phyloP scores from a whole-genome alignment of 2,113 vertebrate species.

The Cheilinus undulatus region DNA sequence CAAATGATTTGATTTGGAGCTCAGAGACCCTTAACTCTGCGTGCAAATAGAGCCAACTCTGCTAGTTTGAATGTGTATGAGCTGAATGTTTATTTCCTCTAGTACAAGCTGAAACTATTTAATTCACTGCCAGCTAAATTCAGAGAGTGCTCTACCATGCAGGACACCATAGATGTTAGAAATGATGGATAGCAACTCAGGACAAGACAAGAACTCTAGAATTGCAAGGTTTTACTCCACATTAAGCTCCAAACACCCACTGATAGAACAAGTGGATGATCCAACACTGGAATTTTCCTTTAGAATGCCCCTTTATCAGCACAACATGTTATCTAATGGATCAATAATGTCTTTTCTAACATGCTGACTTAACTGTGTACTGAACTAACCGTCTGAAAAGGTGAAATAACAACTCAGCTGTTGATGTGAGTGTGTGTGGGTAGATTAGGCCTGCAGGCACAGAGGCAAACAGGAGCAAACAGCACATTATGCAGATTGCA shows the following conservation, averaged over 20 bases:
- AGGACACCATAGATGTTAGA: conserved; percentile 13
- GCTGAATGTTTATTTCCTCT: conserved; percentile 10
- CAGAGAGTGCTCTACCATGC: conserved; percentile 7
- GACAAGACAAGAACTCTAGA: conserved; percentile 13
- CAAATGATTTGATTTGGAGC: conserved; percentile 1
- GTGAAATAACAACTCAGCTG: conserved; percentile 48
- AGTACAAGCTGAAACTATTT: conserved; percentile 14
- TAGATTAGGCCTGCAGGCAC: conserved; percentile 24
- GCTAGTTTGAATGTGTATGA: conserved; percentile 9
- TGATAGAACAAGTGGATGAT: background rate
- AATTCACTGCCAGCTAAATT: conserved; percentile 29
- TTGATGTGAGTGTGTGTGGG: conserved; percentile 34
- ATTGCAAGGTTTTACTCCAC: background rate
- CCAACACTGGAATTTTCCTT: conserved; percentile 61
- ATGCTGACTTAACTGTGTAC: conserved; percentile 63
- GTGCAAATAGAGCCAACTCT: background rate
- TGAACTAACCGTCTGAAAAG: conserved; percentile 65
- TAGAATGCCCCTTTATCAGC: conserved; percentile 53
- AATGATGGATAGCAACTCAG: conserved; percentile 29
- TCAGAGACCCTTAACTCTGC: background rate
- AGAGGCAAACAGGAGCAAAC: background rate
- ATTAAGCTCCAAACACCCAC: conserved; percentile 1
- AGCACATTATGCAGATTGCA: background rate
- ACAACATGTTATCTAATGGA: conserved; percentile 50
- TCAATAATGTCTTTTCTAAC: conserved; percentile 47